Conservation (phyloP, 1,140 invertebrate genomes). For the Sesamia nonagrioides region DNA sequence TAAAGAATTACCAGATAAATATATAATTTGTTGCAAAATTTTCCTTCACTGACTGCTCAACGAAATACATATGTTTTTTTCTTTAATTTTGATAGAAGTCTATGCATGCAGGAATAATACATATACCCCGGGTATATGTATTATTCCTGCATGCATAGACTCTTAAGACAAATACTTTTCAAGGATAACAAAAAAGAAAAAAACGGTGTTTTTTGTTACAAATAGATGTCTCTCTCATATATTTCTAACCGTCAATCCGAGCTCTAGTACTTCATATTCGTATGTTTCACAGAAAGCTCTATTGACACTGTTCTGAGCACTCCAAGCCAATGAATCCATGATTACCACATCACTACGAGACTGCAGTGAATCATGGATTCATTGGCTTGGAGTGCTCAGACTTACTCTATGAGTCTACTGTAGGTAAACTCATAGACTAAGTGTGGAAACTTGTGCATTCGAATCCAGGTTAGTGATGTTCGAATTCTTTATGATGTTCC, state of each 20-base stretch:
- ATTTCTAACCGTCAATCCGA: not conserved
- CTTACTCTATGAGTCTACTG: too few relatives aligned
- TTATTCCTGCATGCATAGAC: too few relatives aligned
- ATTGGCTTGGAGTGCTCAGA: constrained; percentile 16
- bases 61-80: too few relatives aligned
- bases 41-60: too few relatives aligned
- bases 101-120: too few relatives aligned
- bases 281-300: constrained; percentile 3
- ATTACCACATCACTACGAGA: not conserved
- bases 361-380: constrained; percentile 22
- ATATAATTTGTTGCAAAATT: too few relatives aligned
- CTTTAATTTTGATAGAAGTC: too few relatives aligned
- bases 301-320: not conserved
- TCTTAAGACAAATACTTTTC: too few relatives aligned
- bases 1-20: too few relatives aligned
- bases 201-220: too few relatives aligned
- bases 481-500: not conserved
- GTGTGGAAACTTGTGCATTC: not conserved
- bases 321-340: constrained; percentile 26
- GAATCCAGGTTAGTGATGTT: not conserved
- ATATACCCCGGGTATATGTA: too few relatives aligned
- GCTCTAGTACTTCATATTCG: not conserved
- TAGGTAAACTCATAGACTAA: not conserved
- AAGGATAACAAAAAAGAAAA: too few relatives aligned
- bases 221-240: not conserved